Conservation (phyloP, 2,888 invertebrate species). For the Agrotis puta region DNA sequence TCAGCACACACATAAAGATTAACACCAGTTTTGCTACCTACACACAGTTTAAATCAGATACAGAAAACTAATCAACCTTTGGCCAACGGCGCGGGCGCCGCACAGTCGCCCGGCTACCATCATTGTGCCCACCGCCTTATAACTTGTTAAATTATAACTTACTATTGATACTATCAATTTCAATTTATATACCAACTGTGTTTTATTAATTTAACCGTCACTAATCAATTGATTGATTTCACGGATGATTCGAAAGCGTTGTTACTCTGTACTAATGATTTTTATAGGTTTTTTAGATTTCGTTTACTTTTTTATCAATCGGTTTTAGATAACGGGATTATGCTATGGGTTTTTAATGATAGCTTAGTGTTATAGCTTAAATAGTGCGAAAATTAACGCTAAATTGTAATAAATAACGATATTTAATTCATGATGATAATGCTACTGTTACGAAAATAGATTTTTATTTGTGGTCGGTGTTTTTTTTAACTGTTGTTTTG, state of each 20-base stretch:
- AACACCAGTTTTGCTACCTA: constrained; percentile 27
- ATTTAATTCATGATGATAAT: constrained; percentile 42
- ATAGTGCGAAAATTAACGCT: constrained; percentile 43
- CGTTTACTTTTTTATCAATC: constrained; percentile 63
- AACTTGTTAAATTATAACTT: constrained; percentile 62
- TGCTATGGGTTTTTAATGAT: constrained; percentile 61
- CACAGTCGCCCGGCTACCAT: constrained; percentile 16
- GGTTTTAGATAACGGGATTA: constrained; percentile 57
- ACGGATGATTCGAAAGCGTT: constrained; percentile 74
- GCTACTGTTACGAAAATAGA: constrained; percentile 36
- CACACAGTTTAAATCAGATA: constrained; percentile 53
- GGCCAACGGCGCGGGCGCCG: constrained; percentile 50
- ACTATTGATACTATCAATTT: constrained; percentile 70
- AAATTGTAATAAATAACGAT: constrained; percentile 42
- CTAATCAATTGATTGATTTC: constrained; percentile 76
- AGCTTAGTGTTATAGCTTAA: constrained; percentile 23
- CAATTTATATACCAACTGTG: constrained; percentile 70
- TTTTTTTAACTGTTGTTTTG: constrained; percentile 23
- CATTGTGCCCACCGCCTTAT: constrained; percentile 56
- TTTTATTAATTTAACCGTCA: constrained; percentile 68
- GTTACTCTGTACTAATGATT: constrained; percentile 64
- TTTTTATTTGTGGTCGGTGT: constrained; percentile 3
- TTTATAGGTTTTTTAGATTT: constrained; percentile 67
- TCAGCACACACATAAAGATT: constrained; percentile 25
- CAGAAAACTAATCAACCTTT: constrained; percentile 51